A percentile compares a stretch with the other conserved stretches of the same genome.
Conservation (phyloP, 2,888 invertebrate species). For the Microplitis deprimator region DNA sequence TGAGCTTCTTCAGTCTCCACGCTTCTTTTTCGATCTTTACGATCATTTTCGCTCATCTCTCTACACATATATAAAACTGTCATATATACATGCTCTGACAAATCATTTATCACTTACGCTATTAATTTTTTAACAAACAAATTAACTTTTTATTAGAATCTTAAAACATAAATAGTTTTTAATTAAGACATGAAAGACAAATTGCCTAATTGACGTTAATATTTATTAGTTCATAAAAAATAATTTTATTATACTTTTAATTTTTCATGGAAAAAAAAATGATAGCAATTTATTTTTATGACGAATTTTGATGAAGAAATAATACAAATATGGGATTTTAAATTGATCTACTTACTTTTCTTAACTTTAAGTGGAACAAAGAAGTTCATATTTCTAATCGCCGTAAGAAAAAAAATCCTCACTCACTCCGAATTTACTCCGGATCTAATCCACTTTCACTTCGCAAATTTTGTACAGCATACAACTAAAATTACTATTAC, state of each 20-base stretch:
- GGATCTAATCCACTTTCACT: too few species aligned
- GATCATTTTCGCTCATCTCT: conserved; percentile 35
- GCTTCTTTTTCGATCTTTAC: conserved; percentile 35
- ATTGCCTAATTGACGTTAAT: background rate
- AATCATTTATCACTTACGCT: conserved; percentile 36
- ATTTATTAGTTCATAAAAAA: background rate
- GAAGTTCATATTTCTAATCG: too few species aligned
- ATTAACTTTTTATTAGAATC: background rate
- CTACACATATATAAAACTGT: conserved; percentile 1
- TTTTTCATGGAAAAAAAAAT: background rate
- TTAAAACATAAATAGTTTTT: background rate
- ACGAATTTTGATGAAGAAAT: too few species aligned
- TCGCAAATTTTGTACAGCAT: too few species aligned
- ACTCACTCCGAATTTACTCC: too few species aligned
- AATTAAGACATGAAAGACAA: background rate
- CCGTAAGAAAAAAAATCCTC: too few species aligned
- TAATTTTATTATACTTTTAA: background rate
- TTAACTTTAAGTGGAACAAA: too few species aligned
- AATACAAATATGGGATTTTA: too few species aligned
- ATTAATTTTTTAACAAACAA: conserved; percentile 20
- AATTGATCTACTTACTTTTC: too few species aligned
- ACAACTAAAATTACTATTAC: too few species aligned
- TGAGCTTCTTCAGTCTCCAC: background rate
- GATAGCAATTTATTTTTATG: background rate
- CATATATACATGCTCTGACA: conserved; percentile 18